Evolutionary conservation across 2,888 invertebrate genomes (phyloP).

Genomic region (Micropterix aruncella): DNA sequence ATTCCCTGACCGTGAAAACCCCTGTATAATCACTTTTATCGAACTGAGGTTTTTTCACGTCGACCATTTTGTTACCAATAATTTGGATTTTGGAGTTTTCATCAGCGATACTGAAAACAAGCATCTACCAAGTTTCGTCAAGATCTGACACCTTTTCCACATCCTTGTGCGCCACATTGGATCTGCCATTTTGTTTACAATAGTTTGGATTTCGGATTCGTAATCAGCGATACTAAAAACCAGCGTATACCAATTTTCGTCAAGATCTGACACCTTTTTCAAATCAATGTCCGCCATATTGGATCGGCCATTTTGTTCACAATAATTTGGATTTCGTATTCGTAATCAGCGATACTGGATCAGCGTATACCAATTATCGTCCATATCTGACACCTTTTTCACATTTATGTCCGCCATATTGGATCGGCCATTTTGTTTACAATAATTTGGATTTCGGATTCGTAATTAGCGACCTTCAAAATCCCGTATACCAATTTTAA

Average conservation of each 20-base stretch:
- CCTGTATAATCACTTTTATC: neutral
- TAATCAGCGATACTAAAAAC: no score
- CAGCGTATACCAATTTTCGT: no score
- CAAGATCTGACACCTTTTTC: no score
- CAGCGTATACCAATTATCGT: neutral
- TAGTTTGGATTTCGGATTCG: no score
- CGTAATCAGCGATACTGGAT: neutral
- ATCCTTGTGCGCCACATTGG: no score
- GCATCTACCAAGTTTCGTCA: neutral
- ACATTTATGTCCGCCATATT: neutral
- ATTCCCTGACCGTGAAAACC: neutral
- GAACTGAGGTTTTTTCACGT: neutral
- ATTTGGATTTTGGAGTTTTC: neutral
- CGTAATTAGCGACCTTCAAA: neutral
- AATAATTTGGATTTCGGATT: neutral
- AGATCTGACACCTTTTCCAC: neutral
- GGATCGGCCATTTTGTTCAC: neutral
- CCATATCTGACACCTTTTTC: neutral
- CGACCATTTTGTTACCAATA: neutral
- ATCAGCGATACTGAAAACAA: neutral
- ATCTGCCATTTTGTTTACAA: no score
- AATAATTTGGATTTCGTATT: neutral
- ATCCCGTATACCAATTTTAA: neutral
- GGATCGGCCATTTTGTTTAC: neutral
- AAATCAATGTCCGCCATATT: no score